Conservation (phyloP, 2,888 invertebrate species). For the Ganaspis brasiliensis region DNA sequence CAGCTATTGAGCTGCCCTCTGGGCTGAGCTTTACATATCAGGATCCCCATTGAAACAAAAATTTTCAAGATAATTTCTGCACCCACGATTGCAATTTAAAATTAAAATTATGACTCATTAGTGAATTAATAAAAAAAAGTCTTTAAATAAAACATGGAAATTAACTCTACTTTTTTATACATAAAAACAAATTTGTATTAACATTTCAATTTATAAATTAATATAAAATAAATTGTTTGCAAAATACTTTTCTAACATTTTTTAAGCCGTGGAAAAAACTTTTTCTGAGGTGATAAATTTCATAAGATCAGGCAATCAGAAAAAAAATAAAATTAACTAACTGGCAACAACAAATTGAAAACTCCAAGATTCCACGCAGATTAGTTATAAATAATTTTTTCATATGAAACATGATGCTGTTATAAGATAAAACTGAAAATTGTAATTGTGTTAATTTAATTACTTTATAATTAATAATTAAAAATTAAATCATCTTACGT, state of each 20-base stretch:
- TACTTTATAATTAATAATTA: slow-evolving; percentile 45
- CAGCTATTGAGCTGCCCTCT: no score
- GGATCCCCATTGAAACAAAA: no score
- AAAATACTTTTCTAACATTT: not conserved
- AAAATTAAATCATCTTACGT: no score
- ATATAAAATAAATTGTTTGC: not conserved
- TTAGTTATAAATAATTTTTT: slow-evolving; percentile 14
- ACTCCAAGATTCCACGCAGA: slow-evolving; percentile 58
- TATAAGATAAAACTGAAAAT: not conserved
- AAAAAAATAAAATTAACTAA: slow-evolving; percentile 32
- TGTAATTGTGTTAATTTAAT: not conserved
- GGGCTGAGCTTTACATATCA: no score
- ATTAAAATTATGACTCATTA: no score
- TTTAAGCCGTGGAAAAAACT: slow-evolving; percentile 21
- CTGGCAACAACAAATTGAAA: slow-evolving; percentile 56
- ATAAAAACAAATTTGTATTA: no score
- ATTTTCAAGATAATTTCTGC: no score
- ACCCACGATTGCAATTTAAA: no score
- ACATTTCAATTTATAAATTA: no score
- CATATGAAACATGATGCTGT: not conserved
- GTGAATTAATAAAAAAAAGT: no score
- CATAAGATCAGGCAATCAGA: slow-evolving; percentile 18
- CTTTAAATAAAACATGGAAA: no score
- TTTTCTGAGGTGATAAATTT: slow-evolving; percentile 24
- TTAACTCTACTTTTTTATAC: no score